Percentiles rank a stretch among this genome's conserved stretches.
Conservation (phyloP, 2,113 vertebrate genomes). For the Psophia crepitans region DNA sequence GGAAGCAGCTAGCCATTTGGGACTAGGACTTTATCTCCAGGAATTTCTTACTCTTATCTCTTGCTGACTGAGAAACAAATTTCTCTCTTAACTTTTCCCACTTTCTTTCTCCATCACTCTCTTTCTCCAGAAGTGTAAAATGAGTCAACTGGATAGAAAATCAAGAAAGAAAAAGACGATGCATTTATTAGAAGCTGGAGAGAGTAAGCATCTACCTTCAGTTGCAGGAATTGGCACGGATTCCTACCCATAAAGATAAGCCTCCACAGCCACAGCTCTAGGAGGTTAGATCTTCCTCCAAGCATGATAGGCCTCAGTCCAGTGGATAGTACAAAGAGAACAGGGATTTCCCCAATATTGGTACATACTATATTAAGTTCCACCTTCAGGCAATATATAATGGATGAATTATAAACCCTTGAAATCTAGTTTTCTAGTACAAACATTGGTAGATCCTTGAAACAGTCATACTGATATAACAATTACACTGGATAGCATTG, state of each 20-base stretch:
- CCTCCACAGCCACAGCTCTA: neutral
- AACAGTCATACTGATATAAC: neutral
- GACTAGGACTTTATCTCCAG: neutral
- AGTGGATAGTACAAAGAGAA: neutral
- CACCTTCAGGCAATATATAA: constrained; percentile 21
- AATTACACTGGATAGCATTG: neutral
- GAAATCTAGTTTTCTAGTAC: constrained; percentile 35
- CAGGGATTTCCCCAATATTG: constrained; percentile 14
- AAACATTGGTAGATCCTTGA: constrained; percentile 10
- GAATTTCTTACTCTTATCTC: neutral
- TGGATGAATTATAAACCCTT: constrained; percentile 2
- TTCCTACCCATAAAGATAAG: constrained; percentile 31
- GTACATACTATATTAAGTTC: neutral
- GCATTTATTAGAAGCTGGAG: neutral
- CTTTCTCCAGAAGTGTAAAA: neutral
- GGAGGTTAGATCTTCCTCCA: constrained; percentile 15
- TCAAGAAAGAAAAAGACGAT: neutral
- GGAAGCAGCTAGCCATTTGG: neutral
- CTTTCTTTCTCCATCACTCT: neutral
- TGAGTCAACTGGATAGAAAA: neutral
- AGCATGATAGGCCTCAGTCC: neutral
- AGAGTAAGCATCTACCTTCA: neutral
- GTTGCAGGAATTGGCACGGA: neutral
- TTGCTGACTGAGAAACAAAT: neutral
- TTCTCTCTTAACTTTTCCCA: neutral